phyloP scores from a whole-genome alignment of 2,113 vertebrate genomes.

The Anhinga anhinga region DNA sequence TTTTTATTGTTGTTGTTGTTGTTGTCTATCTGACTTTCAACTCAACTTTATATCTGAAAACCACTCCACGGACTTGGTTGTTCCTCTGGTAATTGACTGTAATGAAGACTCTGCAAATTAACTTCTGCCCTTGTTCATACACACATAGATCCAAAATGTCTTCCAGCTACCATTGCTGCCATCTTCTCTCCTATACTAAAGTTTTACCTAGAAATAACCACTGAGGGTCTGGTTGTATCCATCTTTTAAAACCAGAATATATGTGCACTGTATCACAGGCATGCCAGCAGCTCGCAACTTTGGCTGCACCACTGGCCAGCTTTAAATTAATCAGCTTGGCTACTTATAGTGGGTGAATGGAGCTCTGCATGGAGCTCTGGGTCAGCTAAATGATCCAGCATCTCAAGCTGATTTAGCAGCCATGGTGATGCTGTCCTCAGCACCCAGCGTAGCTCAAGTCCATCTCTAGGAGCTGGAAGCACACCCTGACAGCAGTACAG shows the following conservation, averaged over 20 bases:
- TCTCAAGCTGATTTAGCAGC: not conserved
- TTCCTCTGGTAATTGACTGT: not conserved
- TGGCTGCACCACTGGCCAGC: not conserved
- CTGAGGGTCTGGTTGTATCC: not conserved
- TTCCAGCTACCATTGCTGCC: not conserved
- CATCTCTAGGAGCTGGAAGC: not conserved
- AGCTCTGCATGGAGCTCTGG: not conserved
- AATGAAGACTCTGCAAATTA: not conserved
- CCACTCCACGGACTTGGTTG: not conserved
- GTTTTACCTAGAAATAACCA: not conserved
- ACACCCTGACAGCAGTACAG: not conserved
- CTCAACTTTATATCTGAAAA: not conserved
- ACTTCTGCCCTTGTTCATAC: not conserved
- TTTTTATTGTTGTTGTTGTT: not conserved
- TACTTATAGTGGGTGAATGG: rapidly evolving
- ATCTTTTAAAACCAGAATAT: not conserved
- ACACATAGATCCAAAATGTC: not conserved
- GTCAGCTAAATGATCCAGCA: not conserved
- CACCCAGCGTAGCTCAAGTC: rapidly evolving
- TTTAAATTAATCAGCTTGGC: not conserved
- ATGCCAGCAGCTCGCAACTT: not conserved
- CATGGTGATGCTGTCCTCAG: not conserved
- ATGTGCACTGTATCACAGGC: not conserved
- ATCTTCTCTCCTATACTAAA: not conserved
- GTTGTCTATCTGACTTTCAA: not conserved